Evolutionary conservation across 2,797 vertebrate genomes (phyloP), one percentile per base, ranked within the genome.

Genomic region (Myripristis jacobus): DNA sequence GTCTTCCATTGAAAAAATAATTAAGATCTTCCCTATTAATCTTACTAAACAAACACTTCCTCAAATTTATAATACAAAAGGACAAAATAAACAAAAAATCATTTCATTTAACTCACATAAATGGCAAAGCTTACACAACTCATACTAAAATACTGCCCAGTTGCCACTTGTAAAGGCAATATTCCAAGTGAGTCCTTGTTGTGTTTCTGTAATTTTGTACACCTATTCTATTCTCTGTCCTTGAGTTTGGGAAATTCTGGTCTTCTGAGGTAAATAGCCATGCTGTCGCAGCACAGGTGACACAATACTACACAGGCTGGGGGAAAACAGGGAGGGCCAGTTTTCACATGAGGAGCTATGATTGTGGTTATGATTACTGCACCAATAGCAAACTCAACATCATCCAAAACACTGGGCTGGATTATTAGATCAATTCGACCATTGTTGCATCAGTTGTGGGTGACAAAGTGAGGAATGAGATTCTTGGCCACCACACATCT

Each of bases 211-310:
- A 12, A 38, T 13, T 38, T 15, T 38, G 36, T 38, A 10, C 36
- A 13, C 34, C 36, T 10, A 10, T 13, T 2, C 36, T 38, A 10
- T 13, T 29, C 27, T 29, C 27, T 6, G 31, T 19, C 13, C 9
- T 1, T 7, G 46, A 66, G 13, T 50, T 21, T 25, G 7, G 34
- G n/a, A 13, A 36, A 38, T 12, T 21, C 36, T 21, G 58, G 50
- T 47, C 53, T 72, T 46, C 52, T 41, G 65, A 66, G 66, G 59
- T 68, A 79, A 79, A 70, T 41, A 80, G 63, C 58, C 6, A 29
- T 29, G 27, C 27, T 29, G 3, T 3, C 3, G 3, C 27, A 29
- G 27, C 6, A 3, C 44, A 66, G 43, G 51, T 75, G 47, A 52
- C 11, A 52, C 11, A 12, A 41, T 0, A 3, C 27, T 5, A 13